Percentiles rank a stretch among this genome's conserved stretches.
phyloP scores from a whole-genome alignment of 1,140 invertebrate genomes.

The Helicoverpa zea region DNA sequence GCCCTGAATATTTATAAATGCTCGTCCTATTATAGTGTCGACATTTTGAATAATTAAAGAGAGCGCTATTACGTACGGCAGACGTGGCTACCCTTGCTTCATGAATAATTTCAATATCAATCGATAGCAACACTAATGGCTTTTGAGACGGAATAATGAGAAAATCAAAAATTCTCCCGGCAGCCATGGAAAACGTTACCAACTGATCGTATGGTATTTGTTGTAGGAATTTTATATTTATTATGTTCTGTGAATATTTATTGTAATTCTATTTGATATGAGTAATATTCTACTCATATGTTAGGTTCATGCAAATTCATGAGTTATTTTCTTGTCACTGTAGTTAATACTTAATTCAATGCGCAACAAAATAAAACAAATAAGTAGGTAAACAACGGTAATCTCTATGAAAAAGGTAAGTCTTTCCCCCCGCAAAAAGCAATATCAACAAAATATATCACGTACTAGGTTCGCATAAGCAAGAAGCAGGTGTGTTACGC shows the following conservation, averaged over 20 bases:
- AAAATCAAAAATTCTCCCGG: conserved; percentile 51
- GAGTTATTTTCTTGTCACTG: no score
- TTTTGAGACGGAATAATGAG: conserved; percentile 44
- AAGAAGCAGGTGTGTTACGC: conserved; percentile 79
- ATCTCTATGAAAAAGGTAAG: conserved; percentile 33
- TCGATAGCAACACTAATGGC: conserved; percentile 62
- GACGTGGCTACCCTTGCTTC: conserved; percentile 67
- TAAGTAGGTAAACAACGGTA: conserved; percentile 46
- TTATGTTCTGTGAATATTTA: background rate
- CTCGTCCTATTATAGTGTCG: conserved; percentile 74
- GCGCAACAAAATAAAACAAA: conserved; percentile 7
- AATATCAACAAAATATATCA: conserved; percentile 76
- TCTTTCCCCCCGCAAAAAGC: conserved; percentile 51
- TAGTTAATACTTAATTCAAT: background rate
- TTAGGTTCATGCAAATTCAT: no score
- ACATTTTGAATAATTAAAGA: conserved; percentile 79
- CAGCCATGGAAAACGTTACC: conserved; percentile 14
- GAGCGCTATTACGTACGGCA: conserved; percentile 63
- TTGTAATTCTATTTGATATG: no score
- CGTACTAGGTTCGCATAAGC: conserved; percentile 76
- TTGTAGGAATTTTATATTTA: background rate
- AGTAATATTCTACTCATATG: no score
- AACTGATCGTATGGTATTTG: background rate
- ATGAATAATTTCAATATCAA: conserved; percentile 78
- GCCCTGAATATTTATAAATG: conserved; percentile 79